Base-by-base conservation (phyloP, 2,888 invertebrate species). In the Malachius bipustulatus region DNA sequence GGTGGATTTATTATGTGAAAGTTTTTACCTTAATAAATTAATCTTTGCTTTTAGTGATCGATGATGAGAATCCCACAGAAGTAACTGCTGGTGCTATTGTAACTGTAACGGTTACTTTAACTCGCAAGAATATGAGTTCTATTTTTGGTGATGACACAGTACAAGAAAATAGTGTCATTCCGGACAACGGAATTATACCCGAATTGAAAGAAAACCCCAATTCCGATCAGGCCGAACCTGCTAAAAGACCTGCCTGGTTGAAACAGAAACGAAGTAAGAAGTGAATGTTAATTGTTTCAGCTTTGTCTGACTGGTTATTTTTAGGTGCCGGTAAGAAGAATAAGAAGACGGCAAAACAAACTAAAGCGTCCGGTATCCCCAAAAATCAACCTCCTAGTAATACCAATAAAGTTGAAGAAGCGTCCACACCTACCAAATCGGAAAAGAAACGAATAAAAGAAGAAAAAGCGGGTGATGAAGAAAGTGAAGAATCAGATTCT, bases 51-150 rank as follows among this genome's bases (percentile, higher is more conserved):
- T 66, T 34, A 89, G 97, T 98, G 30, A 82, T 96, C 56, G 94
- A 94, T 53, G 98, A 98, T 60, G 98, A 98, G 59, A 94, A 96
- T 57, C 85, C 93, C 2, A 85, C 84, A 26, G 88, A 88, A 36
- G 93, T 97, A 38, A 98, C 98, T 1, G 94, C 96, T 8, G 93
- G 94, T 28, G 93, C 97, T 12, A 89, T 97, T 46, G 94, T 98
- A 0, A 99, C 98, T 0, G 91, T 98, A 0, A 94, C 94, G 0
- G 94, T 97, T 2, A 80, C 75, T 19, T 65, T 98, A 36, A 70
- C 73, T 9, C 73, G 98, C 31, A 77, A 77, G 51, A 77, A 85
- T 51, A 82, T 97, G 82, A 81, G 76, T 45, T 77, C 77, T 26
- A 62, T 89, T 3, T 85, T 88, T 53, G 87, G 85, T 2, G 82